phyloP scores from a whole-genome alignment of 2,797 vertebrate species.

The Characodon lateralis region DNA sequence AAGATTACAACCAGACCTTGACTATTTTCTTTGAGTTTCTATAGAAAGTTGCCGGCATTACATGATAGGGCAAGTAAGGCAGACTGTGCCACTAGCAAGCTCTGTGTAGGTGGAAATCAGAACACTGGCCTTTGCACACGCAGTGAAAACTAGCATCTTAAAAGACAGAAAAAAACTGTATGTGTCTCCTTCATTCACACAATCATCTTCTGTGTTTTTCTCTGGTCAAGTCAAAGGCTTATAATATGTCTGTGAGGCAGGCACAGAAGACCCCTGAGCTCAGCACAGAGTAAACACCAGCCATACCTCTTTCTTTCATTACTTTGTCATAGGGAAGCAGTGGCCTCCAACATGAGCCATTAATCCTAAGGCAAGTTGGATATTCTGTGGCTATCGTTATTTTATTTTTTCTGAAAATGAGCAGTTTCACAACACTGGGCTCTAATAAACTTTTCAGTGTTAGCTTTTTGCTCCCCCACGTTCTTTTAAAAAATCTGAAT shows the following conservation, averaged over 20 bases:
- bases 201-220: conserved; percentile 65
- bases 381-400: conserved; percentile 16
- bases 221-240: conserved; percentile 70
- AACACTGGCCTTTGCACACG: conserved; percentile 22
- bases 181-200: conserved; percentile 35
- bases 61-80: background rate
- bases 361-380: conserved; percentile 47
- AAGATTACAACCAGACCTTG: background rate
- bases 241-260: conserved; percentile 78
- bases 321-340: conserved; percentile 78
- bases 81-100: conserved; percentile 24
- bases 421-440: conserved; percentile 13
- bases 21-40: background rate
- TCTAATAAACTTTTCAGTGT: conserved; percentile 13
- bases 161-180: conserved; percentile 16
- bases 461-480: background rate
- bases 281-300: conserved; percentile 66
- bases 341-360: conserved; percentile 70
- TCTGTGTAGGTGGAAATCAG: conserved; percentile 23
- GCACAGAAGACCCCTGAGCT: conserved; percentile 64
- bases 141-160: too few relatives aligned
- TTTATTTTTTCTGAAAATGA: conserved; percentile 30
- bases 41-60: too few relatives aligned
- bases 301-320: conserved; percentile 80
- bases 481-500: background rate